phyloP scores from a whole-genome alignment of 2,888 invertebrate genomes.

The Eudemis profundana region DNA sequence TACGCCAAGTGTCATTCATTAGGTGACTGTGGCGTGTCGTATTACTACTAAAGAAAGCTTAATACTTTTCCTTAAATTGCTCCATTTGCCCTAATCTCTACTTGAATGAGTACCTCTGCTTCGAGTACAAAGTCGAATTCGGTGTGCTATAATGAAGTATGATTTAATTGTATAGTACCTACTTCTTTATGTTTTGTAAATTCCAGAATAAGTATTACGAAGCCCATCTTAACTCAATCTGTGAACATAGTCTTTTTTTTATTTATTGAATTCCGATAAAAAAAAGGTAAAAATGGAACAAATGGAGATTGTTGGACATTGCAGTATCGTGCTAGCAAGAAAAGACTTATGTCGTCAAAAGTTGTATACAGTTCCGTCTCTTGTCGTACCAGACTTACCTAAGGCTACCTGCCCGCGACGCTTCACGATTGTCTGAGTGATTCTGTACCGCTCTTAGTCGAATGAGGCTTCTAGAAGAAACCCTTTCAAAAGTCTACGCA shows the following conservation, averaged over 20 bases:
- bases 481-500: not conserved
- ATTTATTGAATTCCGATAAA: conserved; percentile 16
- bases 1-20: not conserved
- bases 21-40: not conserved
- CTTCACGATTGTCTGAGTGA: not conserved
- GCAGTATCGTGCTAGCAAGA: not conserved
- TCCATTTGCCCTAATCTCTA: too few relatives aligned
- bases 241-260: too few relatives aligned
- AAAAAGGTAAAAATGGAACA: conserved; percentile 18
- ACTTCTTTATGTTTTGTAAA: too few relatives aligned
- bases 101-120: too few relatives aligned
- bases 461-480: not conserved
- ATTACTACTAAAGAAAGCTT: too few relatives aligned
- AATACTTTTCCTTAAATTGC: too few relatives aligned
- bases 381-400: not conserved
- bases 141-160: too few relatives aligned
- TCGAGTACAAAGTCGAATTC: too few relatives aligned
- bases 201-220: too few relatives aligned
- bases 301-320: conserved; percentile 16
- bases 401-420: not conserved
- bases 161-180: too few relatives aligned
- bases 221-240: conserved; percentile 5
- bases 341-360: conserved; percentile 2
- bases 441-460: conserved; percentile 12
- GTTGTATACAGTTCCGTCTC: not conserved